Base-by-base conservation (phyloP, 2,797 vertebrate genomes). In the Tachyglossus aculeatus region DNA sequence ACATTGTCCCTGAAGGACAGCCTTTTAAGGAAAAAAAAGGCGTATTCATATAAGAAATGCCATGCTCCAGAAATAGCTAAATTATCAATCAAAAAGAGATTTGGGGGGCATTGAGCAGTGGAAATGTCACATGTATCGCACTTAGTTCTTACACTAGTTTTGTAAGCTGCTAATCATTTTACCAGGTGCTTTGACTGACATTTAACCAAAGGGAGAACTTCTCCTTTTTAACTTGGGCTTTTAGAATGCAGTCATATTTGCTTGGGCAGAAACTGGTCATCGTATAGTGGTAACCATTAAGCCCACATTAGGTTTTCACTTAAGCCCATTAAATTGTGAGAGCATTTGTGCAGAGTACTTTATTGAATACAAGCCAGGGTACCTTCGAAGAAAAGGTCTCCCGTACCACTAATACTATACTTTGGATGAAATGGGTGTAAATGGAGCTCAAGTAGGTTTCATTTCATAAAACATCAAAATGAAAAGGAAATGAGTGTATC, bases 141-240 rank as follows among this genome's bases (percentile, higher is more conserved):
- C 1, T 2, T 9, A 1, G 9, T 0, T 1, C 4, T 2, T 32
- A 0, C 1, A 31, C 15, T 16, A 21, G 41, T 40, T 31, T 34
- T n/a, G 3, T n/a, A 39, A n/a, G 22, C 27, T 36, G 13, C 37
- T 29, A 3, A 29, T 58, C 41, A 29, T 29, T 5, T 1, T 48
- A 51, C 27, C 0, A 1, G 24, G 11, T 8, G 0, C 27, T 51
- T 3, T 0, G 1, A 22, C 1, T 13, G 4, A 38, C 8, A 9
- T 19, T 1, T 55, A 19, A 16, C 8, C 6, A 1, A 0, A 5
- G 13, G 4, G 3, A 21, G 6, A 19, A 5, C 32, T 31, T 59
- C 29, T 40, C 38, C n/a, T 15, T 5, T 0, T 44, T 74, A 50
- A 62, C 52, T 48, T 1, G 7, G 24, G 32, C 44, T 33, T 47